A percentile compares a stretch with the other conserved stretches of the same genome.
Evolutionary conservation across 2,113 vertebrate genomes (phyloP).

Genomic region (Maccullochella peelii): DNA sequence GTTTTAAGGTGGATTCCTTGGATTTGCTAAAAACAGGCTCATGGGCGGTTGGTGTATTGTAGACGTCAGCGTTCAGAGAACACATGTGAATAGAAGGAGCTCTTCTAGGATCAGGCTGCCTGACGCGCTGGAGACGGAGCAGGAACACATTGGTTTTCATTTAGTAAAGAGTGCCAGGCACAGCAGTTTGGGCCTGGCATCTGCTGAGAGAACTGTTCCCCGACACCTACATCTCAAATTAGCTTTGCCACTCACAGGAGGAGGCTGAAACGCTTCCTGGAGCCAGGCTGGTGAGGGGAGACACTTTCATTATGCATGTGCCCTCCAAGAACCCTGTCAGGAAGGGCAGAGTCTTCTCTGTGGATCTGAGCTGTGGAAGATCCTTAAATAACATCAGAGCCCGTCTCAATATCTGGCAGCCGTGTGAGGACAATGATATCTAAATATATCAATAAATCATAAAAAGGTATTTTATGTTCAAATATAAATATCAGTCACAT

Average conservation of each 20-base stretch:
- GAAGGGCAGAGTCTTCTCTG: slow-evolving; percentile 18
- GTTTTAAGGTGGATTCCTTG: neutral
- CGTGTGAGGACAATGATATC: slow-evolving; percentile 3
- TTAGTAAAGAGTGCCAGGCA: slow-evolving; percentile 29
- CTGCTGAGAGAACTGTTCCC: slow-evolving; percentile 48
- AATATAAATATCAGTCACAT: too few relatives aligned
- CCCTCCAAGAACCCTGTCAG: slow-evolving; percentile 19
- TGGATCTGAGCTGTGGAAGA: neutral
- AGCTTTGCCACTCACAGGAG: slow-evolving; percentile 49
- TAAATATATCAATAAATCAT: slow-evolving; percentile 45
- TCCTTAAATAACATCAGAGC: slow-evolving; percentile 60
- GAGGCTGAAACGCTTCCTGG: slow-evolving; percentile 47
- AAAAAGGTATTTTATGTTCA: slow-evolving; percentile 6
- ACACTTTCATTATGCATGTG: slow-evolving; percentile 31
- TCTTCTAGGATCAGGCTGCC: neutral
- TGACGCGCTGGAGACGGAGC: slow-evolving; percentile 24
- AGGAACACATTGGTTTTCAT: slow-evolving; percentile 17
- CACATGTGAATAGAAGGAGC: slow-evolving; percentile 21
- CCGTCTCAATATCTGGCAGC: neutral
- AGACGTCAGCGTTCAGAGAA: too few relatives aligned
- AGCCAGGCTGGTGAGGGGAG: slow-evolving; percentile 39
- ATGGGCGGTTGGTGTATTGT: too few relatives aligned
- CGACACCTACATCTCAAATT: slow-evolving; percentile 59
- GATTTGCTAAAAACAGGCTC: neutral
- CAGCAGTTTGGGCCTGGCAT: slow-evolving; percentile 48